Evolutionary conservation across 2,888 invertebrate genomes (phyloP).

Genomic region (Drosophila limbata): DNA sequence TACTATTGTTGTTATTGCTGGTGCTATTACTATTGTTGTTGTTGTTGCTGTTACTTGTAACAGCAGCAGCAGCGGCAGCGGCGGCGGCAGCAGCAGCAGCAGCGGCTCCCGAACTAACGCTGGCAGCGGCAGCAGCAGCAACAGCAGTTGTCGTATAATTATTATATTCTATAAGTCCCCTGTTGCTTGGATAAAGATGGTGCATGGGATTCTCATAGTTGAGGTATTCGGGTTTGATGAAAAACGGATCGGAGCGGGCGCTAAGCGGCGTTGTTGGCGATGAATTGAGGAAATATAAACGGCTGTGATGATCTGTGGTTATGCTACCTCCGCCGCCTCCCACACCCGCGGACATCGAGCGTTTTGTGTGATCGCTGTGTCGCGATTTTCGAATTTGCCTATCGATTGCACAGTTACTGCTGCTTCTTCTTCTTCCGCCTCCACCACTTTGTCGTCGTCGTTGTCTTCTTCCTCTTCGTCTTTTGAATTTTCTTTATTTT

Average conservation of each 20-base stretch:
- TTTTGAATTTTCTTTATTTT: no score
- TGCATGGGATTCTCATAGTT: constrained; percentile 84
- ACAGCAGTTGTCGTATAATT: constrained; percentile 77
- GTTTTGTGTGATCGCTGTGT: constrained; percentile 63
- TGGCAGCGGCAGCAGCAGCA: constrained; percentile 64
- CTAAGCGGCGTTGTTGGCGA: constrained; percentile 80
- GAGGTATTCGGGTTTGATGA: constrained; percentile 83
- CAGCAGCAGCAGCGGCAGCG: constrained; percentile 57
- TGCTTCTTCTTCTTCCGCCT: constrained; percentile 5
- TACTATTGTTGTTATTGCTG: constrained; percentile 31
- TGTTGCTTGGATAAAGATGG: constrained; percentile 82
- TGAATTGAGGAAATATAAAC: constrained; percentile 82
- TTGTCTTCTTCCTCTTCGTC: constrained; percentile 4
- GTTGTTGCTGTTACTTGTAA: constrained; percentile 19
- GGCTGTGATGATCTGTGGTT: constrained; percentile 84
- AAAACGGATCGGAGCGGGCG: constrained; percentile 80
- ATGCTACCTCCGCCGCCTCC: constrained; percentile 84
- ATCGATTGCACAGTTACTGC: constrained; percentile 24
- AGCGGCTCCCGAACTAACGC: constrained; percentile 55
- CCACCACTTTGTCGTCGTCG: neutral
- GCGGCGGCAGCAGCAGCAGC: constrained; percentile 74
- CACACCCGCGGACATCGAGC: constrained; percentile 84
- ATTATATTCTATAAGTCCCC: constrained; percentile 82
- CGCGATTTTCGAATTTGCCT: constrained; percentile 57
- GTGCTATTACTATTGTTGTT: constrained; percentile 24